Percentiles rank a stretch among this genome's conserved stretches.
phyloP scores from a whole-genome alignment of 2,797 vertebrate genomes.

The Enteromius viviparus region DNA sequence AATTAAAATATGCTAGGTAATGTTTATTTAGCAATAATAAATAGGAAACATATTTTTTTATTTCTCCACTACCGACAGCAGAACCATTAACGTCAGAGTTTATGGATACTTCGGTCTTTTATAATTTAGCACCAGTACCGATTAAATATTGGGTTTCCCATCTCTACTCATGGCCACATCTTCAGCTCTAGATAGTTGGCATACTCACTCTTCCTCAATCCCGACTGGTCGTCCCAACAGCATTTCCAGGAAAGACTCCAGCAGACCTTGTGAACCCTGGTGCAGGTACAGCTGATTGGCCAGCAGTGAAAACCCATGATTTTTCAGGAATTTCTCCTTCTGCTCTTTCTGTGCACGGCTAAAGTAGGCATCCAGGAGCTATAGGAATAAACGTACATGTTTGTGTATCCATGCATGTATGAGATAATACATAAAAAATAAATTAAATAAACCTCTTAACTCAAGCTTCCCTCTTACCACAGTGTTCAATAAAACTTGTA shows the following conservation, averaged over 20 bases:
- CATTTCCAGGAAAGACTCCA: slow-evolving; percentile 95
- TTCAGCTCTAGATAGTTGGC: neutral
- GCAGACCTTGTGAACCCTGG: slow-evolving; percentile 88
- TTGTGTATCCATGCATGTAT: neutral
- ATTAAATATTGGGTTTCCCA: no score
- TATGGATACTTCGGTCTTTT: no score
- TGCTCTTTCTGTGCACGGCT: slow-evolving; percentile 92
- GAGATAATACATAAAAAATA: neutral
- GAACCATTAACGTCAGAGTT: no score
- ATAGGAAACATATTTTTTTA: no score
- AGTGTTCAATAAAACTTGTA: neutral
- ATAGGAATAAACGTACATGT: slow-evolving; percentile 59
- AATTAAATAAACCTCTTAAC: neutral
- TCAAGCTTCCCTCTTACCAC: neutral
- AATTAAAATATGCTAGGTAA: no score
- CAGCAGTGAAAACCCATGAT: slow-evolving; percentile 94
- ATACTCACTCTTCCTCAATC: slow-evolving; percentile 94
- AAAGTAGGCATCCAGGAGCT: slow-evolving; percentile 96
- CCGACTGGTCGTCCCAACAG: slow-evolving; percentile 86
- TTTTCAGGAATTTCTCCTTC: slow-evolving; percentile 96
- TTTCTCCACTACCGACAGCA: no score
- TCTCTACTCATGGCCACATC: neutral
- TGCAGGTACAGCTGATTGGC: slow-evolving; percentile 97
- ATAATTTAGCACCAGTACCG: no score
- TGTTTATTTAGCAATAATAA: no score